These are phyloP conservation scores for Hystrix cristata DNA, from an alignment of 2,113 vertebrate genomes.

Conservation along the genomic window DNA sequence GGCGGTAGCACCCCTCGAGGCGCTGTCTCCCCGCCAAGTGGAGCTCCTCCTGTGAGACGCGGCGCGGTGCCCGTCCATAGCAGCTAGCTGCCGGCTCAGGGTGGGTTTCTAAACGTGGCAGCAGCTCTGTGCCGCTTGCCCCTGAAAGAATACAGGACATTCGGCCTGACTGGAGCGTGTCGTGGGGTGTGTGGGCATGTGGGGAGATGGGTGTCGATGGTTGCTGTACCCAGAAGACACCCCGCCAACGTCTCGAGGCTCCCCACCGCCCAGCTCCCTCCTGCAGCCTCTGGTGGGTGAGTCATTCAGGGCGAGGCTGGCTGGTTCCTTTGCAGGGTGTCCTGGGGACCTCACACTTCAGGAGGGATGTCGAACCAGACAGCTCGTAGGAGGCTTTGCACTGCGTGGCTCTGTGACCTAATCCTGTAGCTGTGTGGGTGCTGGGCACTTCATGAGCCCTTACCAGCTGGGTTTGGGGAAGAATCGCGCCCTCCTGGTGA, in stretches of 20 bases:
- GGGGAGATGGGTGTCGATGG: neutral
- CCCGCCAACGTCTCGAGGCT: neutral
- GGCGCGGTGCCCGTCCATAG: neutral
- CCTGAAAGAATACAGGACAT: neutral
- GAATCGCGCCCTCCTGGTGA: neutral
- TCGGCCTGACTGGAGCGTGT: neutral
- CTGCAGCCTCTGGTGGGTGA: neutral
- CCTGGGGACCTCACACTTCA: neutral
- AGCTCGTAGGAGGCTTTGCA: neutral
- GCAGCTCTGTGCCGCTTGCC: neutral
- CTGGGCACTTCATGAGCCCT: neutral
- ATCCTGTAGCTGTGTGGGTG: neutral
- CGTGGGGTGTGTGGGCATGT: neutral
- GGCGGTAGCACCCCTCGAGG: neutral
- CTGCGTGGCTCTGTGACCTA: neutral
- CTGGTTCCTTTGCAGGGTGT: neutral
- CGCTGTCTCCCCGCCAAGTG: neutral
- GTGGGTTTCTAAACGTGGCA: neutral
- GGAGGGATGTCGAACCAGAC: neutral
- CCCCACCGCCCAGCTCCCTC: neutral
- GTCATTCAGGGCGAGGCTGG: neutral
- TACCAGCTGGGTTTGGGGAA: neutral
- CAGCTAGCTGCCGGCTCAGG: conserved; percentile 36
- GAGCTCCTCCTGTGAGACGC: neutral
- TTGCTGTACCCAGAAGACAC: neutral